Evolutionary conservation across 2,888 invertebrate species (phyloP), one percentile per base, ranked within the genome.

Genomic region (Carpatolechia fugitivella): DNA sequence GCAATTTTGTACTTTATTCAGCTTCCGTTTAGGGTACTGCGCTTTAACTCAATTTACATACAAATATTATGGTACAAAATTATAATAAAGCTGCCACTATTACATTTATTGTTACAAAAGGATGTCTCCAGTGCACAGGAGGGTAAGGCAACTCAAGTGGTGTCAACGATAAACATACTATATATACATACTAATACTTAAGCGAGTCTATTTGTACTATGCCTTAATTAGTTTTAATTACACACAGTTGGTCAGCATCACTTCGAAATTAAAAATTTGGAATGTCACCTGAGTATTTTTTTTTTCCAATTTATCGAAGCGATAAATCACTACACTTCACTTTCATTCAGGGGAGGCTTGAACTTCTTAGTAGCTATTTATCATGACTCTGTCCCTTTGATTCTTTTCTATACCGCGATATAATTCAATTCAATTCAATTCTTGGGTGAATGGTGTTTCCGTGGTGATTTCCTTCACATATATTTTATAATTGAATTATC

Each of bases 1-100:
- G 82, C 79, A 86, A 86, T 85, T 88, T 88, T 88, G 88, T 88
- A 88, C 88, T 88, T 80, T 77, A 78, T 74, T 86, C 80, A 81
- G 80, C 79, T 74, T 72, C 73, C 66, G 74, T 74, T 64, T n/a
- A 57, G 69, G 70, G 64, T 70, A 68, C 64, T 61, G 63, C 62
- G 68, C 62, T 65, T 61, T 61, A 70, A 70, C 55, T 75, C 77
- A 70, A 66, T 74, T 78, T 44, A 44, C 33, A 41, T 44, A 54
- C 14, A 20, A 55, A 44, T n/a, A 36, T 40, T 38, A 44, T 44
- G 51, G 16, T 51, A 55, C 48, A 48, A 40, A 54, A 36, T 31
- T 46, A 44, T 53, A 60, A 54, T 58, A 62, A 63, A 75, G 72
- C 79, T 73, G 74, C 75, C 73, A 54, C 64, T 41, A 41, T 46